Evolutionary conservation across 2,113 vertebrate genomes (phyloP).

Genomic region (Thalassoma bifasciatum): DNA sequence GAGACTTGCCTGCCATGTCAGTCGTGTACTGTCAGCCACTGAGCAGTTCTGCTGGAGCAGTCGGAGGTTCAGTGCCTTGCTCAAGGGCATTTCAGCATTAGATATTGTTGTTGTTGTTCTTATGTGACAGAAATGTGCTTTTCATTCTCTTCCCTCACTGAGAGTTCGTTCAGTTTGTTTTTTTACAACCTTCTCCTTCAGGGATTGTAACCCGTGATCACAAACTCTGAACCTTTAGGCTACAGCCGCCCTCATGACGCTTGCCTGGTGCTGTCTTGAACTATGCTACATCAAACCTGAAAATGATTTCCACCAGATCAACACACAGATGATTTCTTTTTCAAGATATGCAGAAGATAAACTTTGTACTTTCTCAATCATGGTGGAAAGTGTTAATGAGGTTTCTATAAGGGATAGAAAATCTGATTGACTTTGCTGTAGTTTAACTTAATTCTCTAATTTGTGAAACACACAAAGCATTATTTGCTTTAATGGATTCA

Average conservation of each 20-base stretch:
- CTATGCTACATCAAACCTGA: conserved; percentile 64
- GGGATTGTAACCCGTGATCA: conserved; percentile 68
- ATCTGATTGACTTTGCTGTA: background rate
- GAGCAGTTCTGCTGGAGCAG: conserved; percentile 47
- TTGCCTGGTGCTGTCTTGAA: conserved; percentile 73
- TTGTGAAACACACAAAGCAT: conserved; percentile 6
- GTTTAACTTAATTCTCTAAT: conserved; percentile 38
- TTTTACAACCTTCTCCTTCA: conserved; percentile 36
- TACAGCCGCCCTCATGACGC: conserved; percentile 49
- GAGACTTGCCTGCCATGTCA: conserved; percentile 39
- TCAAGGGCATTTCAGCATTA: conserved; percentile 62
- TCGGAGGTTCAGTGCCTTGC: conserved; percentile 75
- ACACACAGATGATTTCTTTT: conserved; percentile 12
- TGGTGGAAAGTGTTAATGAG: background rate
- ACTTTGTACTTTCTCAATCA: conserved; percentile 46
- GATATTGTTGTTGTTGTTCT: conserved; percentile 27
- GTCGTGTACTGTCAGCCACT: conserved; percentile 39
- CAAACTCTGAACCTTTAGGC: conserved; percentile 63
- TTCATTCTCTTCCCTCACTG: conserved; percentile 43
- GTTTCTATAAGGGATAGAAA: conserved; percentile 11
- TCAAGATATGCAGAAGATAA: conserved; percentile 43
- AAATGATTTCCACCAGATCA: background rate
- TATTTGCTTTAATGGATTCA: background rate
- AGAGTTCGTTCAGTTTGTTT: conserved; percentile 4
- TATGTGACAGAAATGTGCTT: conserved; percentile 49